Base-by-base conservation (phyloP, 2,797 vertebrate genomes). In the Phoxinus dragarum region DNA sequence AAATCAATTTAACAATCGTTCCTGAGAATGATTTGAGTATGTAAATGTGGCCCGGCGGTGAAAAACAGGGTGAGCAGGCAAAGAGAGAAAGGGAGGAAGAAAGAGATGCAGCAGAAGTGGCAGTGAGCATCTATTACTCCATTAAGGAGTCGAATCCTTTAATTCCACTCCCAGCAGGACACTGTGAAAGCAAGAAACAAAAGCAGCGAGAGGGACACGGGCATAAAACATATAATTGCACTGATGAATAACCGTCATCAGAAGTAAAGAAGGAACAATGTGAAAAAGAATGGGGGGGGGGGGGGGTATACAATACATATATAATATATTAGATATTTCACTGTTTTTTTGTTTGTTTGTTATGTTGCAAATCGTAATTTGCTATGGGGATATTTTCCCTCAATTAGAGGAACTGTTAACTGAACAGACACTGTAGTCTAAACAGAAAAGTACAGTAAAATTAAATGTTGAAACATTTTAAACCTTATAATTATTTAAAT, bases 11-110 rank as follows among this genome's bases (percentile, higher is more conserved):
- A 94, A 92, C 87, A 76, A 94, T 91, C 93, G 92, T 88, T 90
- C 84, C 91, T 74, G 89, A 93, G 92, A 93, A 93, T 94, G 93
- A 95, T 94, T 94, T 93, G 88, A 93, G 93, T 93, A 94, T 94
- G 94, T 92, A 95, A 94, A 95, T 94, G 85, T 52, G 6, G 49
- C 71, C 88, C 27, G 76, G 54, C 47, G 23, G 69, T 54, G 52
- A 77, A 49, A 76, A 69, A 77, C 31, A 17, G 80, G 54, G 77
- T 59, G 38, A 49, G 56, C 27, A 66, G 71, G 40, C n/a, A 67
- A 44, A 88, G 85, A 64, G 54, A 88, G 44, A 71, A 52, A 42
- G 68, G 81, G 78, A 69, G 84, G 86, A 84, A 31, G 44, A 71
- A 42, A 75, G 81, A 84, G 54, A 61, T 44, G 59, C 80, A 86